These are phyloP conservation scores for Smithornis capensis DNA, from an alignment of 2,113 vertebrate genomes.

Conservation along the genomic window DNA sequence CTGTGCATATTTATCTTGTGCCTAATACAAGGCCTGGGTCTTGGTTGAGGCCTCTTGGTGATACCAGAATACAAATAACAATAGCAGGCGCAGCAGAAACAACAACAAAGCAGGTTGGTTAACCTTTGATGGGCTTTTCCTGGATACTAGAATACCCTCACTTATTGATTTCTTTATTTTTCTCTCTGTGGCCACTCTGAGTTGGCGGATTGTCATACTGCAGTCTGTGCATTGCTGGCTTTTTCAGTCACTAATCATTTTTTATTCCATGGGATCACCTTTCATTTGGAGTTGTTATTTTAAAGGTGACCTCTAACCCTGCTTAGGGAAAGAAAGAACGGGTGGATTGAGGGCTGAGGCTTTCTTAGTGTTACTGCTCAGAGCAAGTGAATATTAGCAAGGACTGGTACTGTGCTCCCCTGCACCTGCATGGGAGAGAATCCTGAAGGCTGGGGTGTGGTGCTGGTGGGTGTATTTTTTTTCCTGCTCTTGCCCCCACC, in stretches of 20 bases:
- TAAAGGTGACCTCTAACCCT: conserved; percentile 34
- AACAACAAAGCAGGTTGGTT: conserved; percentile 53
- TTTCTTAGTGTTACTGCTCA: background rate
- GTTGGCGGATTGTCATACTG: background rate
- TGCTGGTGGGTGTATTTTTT: conserved; percentile 29
- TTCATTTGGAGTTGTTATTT: conserved; percentile 30
- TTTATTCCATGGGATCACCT: conserved; percentile 24
- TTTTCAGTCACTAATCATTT: background rate
- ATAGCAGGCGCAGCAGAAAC: conserved; percentile 54
- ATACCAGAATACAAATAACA: conserved; percentile 62
- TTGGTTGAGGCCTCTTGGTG: conserved; percentile 36
- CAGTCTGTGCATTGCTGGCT: background rate
- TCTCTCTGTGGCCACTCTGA: background rate
- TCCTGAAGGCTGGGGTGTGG: background rate
- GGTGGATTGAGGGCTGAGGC: background rate
- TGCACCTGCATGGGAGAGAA: conserved; percentile 43
- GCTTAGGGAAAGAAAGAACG: conserved; percentile 14
- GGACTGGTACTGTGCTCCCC: conserved; percentile 13
- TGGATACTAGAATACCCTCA: background rate
- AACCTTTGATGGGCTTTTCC: conserved; percentile 17
- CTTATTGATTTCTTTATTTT: conserved; percentile 4
- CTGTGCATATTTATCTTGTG: conserved; percentile 54
- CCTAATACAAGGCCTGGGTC: background rate
- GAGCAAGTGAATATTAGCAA: conserved; percentile 11
- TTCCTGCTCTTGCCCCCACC: background rate